Percentiles rank a stretch among this genome's conserved stretches.
Evolutionary conservation across 2,888 invertebrate genomes (phyloP).

Genomic region (Xestia rhomboidea): DNA sequence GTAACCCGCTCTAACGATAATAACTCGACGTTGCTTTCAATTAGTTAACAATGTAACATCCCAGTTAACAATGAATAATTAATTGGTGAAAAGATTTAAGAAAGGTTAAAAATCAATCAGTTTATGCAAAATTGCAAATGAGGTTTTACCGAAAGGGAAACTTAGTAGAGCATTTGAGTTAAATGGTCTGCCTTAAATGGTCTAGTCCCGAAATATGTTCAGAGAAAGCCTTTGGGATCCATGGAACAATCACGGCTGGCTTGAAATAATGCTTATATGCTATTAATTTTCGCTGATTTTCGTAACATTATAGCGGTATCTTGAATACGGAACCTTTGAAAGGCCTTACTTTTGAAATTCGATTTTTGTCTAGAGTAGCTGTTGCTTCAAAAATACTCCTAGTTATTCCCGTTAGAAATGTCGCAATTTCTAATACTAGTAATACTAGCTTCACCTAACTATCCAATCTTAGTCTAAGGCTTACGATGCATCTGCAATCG

Average conservation of each 20-base stretch:
- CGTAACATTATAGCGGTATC: background rate
- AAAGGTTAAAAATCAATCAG: background rate
- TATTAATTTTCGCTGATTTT: background rate
- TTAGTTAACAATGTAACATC: slow-evolving; percentile 37
- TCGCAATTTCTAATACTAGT: background rate
- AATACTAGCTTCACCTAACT: no score
- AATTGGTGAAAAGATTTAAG: slow-evolving; percentile 9
- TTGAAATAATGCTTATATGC: background rate
- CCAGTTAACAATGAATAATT: slow-evolving; percentile 12
- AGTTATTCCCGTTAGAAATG: background rate
- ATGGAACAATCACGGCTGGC: background rate
- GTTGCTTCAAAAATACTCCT: background rate
- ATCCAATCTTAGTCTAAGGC: background rate
- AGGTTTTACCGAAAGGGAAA: background rate
- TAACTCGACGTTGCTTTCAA: slow-evolving; percentile 16
- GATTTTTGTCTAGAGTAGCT: background rate
- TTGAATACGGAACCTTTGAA: background rate
- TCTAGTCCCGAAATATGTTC: background rate
- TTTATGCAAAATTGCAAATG: background rate
- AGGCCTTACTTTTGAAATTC: background rate
- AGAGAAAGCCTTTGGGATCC: background rate
- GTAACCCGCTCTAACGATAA: slow-evolving; percentile 13
- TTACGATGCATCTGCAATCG: background rate
- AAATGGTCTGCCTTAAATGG: background rate
- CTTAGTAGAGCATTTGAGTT: background rate